Evolutionary conservation across 2,113 vertebrate species (phyloP).

Genomic region (Prionailurus bengalensis): DNA sequence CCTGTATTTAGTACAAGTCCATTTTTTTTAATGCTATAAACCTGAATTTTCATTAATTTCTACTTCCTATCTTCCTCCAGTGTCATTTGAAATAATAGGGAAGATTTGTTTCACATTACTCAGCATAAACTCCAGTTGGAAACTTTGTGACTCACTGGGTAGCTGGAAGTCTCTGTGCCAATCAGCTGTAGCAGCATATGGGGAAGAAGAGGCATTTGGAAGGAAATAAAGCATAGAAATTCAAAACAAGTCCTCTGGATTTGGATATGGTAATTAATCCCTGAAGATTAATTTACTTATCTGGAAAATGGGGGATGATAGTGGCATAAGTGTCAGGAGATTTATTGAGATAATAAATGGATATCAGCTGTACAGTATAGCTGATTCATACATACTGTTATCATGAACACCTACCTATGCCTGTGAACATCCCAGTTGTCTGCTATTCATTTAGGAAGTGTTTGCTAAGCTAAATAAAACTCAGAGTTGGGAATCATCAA

Average conservation of each 20-base stretch:
- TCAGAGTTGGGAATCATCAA: not conserved
- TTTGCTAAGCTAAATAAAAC: not conserved
- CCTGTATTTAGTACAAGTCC: not conserved
- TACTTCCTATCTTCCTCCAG: not conserved
- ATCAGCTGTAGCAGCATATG: not conserved
- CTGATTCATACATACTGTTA: not conserved
- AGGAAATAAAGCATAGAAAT: slow-evolving; percentile 33
- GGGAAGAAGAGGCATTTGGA: slow-evolving; percentile 8
- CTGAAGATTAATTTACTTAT: slow-evolving; percentile 42
- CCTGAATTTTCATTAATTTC: not conserved
- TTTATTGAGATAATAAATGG: not conserved
- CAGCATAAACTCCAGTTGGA: not conserved
- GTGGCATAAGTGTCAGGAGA: not conserved
- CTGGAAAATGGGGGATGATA: not conserved
- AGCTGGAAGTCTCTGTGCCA: not conserved
- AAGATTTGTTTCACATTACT: not conserved
- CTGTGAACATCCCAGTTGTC: not conserved
- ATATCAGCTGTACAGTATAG: not conserved
- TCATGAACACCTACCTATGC: not conserved
- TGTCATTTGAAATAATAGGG: not conserved
- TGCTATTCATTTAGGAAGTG: not conserved
- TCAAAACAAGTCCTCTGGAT: slow-evolving; percentile 11
- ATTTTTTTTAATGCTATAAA: not conserved
- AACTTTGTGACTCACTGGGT: not conserved
- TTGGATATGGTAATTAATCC: not conserved